Conservation (phyloP, 1,140 invertebrate species). For the Drosophila erecta region DNA sequence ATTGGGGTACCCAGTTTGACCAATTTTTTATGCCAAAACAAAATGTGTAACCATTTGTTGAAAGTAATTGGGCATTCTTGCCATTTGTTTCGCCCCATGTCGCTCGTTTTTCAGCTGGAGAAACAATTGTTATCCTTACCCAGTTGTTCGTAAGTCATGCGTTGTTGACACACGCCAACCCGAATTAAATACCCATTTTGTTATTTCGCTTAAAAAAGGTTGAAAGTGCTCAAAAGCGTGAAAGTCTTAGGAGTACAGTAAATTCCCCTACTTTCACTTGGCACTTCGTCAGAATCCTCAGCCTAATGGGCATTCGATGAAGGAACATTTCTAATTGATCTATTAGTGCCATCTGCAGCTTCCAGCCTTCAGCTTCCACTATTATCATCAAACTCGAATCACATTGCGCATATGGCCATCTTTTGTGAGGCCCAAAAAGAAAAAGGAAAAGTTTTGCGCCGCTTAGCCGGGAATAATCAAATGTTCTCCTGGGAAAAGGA, state of each 20-base stretch:
- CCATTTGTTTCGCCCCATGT: constrained; percentile 62
- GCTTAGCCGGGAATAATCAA: constrained; percentile 47
- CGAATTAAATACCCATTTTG: constrained; percentile 67
- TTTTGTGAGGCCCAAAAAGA: not conserved
- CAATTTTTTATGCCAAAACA: constrained; percentile 8
- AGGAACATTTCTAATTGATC: constrained; percentile 64
- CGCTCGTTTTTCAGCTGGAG: constrained; percentile 57
- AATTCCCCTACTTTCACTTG: not conserved
- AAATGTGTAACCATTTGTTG: constrained; percentile 58
- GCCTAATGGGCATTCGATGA: constrained; percentile 24
- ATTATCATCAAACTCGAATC: constrained; percentile 33
- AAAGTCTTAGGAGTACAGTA: not conserved
- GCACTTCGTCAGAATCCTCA: not conserved
- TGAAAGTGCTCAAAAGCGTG: constrained; percentile 5
- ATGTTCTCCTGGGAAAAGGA: constrained; percentile 56
- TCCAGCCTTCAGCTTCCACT: not conserved
- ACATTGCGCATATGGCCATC: not conserved
- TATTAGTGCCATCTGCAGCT: constrained; percentile 50
- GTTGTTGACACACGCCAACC: constrained; percentile 68
- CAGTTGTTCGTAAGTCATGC: constrained; percentile 53
- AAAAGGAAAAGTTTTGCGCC: constrained; percentile 10
- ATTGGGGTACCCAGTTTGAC: constrained; percentile 45
- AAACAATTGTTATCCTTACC: constrained; percentile 34
- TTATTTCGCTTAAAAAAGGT: constrained; percentile 25
- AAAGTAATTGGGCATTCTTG: constrained; percentile 70